Evolutionary conservation across 2,113 vertebrate genomes (phyloP).

Genomic region (Oncorhynchus gorbuscha): DNA sequence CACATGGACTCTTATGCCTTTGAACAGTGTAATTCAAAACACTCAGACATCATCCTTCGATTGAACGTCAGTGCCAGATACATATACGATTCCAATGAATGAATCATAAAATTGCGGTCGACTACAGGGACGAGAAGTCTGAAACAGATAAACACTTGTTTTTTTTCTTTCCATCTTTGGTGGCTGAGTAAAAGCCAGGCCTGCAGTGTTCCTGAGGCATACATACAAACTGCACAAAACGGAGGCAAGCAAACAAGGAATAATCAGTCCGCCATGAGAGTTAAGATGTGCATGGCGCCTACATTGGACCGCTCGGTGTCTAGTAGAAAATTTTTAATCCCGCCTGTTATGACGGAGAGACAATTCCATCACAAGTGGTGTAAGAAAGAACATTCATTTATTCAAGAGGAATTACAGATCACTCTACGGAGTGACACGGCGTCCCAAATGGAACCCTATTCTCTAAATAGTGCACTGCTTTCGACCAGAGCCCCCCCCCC

Average conservation of each 20-base stretch:
- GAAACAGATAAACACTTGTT: background rate
- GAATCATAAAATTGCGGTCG: background rate
- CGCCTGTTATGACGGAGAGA: no score
- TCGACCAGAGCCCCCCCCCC: no score
- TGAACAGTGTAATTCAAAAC: background rate
- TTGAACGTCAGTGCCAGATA: background rate
- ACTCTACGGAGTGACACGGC: background rate
- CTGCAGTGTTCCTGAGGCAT: background rate
- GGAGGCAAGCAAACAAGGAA: background rate
- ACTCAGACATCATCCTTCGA: background rate
- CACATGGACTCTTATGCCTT: background rate
- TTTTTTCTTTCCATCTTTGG: background rate
- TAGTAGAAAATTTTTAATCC: background rate
- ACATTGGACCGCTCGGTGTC: background rate
- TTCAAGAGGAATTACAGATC: conserved; percentile 28
- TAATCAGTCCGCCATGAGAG: background rate
- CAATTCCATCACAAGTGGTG: background rate
- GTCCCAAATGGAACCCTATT: no score
- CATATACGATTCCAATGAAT: background rate
- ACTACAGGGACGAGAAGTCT: background rate
- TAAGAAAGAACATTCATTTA: background rate
- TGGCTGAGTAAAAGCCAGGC: background rate
- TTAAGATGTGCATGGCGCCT: background rate
- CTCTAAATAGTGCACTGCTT: no score
- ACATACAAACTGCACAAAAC: background rate